These are phyloP conservation scores for Actenoides hombroni DNA, from an alignment of 2,113 vertebrate species.

Conservation along the genomic window DNA sequence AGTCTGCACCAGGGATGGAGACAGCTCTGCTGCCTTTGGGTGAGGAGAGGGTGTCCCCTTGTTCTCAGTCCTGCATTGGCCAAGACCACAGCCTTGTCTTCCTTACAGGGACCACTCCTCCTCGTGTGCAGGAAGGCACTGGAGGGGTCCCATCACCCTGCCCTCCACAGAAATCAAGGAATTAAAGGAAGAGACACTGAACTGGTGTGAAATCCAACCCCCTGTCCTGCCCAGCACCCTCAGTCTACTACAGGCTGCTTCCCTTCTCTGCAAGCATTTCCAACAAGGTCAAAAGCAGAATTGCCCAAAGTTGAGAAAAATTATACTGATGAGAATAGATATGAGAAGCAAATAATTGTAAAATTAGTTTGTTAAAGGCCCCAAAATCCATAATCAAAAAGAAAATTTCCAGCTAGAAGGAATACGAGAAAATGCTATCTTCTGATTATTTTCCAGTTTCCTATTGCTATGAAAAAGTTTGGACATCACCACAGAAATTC, in stretches of 20 bases:
- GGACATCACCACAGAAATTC: background rate
- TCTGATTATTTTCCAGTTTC: background rate
- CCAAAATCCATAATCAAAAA: background rate
- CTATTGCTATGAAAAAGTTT: background rate
- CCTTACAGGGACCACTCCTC: background rate
- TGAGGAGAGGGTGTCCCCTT: background rate
- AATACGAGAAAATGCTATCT: background rate
- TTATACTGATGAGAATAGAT: background rate
- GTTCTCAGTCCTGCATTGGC: rapidly evolving
- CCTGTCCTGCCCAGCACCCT: background rate
- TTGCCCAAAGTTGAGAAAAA: background rate
- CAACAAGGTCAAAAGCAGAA: background rate
- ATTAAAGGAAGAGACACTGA: background rate
- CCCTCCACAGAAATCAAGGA: rapidly evolving
- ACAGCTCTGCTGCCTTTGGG: background rate
- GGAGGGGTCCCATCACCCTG: background rate
- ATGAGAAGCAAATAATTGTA: background rate
- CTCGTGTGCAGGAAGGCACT: rapidly evolving
- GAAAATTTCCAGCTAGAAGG: background rate
- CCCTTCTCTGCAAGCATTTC: background rate
- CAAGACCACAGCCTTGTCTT: rapidly evolving
- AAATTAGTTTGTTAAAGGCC: background rate
- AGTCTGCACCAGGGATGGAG: rapidly evolving
- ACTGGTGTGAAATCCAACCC: background rate
- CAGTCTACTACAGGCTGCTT: background rate